phyloP scores from a whole-genome alignment of 2,888 invertebrate genomes.

The Amaurobius ferox region DNA sequence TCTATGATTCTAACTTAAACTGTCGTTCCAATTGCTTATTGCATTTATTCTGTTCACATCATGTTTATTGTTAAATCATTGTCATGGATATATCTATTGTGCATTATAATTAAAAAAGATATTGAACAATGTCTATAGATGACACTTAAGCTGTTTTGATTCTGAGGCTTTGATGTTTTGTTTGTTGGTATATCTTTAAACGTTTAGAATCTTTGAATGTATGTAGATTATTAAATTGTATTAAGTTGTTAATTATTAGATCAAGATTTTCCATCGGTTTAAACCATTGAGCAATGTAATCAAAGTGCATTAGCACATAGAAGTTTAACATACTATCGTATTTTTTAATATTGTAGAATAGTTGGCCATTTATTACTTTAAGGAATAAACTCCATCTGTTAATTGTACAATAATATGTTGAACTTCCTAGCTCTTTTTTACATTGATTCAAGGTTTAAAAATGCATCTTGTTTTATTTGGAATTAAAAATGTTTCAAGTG shows the following conservation, averaged over 20 bases:
- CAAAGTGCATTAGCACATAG: neutral
- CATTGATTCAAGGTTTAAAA: neutral
- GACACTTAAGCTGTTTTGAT: neutral
- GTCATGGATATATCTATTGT: slow-evolving; percentile 27
- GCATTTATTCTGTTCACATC: slow-evolving; percentile 69
- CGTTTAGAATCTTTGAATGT: too few species aligned
- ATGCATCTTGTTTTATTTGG: neutral
- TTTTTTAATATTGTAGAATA: neutral
- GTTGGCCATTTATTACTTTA: neutral
- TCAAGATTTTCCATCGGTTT: neutral
- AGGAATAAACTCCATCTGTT: slow-evolving; percentile 8
- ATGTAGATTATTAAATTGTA: too few species aligned
- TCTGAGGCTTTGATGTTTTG: neutral
- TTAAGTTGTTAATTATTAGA: neutral
- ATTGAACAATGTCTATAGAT: neutral
- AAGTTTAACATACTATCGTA: neutral
- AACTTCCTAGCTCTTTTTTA: neutral
- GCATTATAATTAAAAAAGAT: neutral
- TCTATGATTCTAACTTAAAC: slow-evolving; percentile 51
- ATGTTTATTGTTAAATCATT: slow-evolving; percentile 69
- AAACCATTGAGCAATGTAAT: neutral
- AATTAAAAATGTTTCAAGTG: neutral
- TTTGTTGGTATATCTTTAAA: neutral
- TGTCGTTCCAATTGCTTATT: slow-evolving; percentile 67
- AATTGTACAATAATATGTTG: neutral